Base-by-base conservation (phyloP, 2,888 invertebrate species). In the Hedya salicella region DNA sequence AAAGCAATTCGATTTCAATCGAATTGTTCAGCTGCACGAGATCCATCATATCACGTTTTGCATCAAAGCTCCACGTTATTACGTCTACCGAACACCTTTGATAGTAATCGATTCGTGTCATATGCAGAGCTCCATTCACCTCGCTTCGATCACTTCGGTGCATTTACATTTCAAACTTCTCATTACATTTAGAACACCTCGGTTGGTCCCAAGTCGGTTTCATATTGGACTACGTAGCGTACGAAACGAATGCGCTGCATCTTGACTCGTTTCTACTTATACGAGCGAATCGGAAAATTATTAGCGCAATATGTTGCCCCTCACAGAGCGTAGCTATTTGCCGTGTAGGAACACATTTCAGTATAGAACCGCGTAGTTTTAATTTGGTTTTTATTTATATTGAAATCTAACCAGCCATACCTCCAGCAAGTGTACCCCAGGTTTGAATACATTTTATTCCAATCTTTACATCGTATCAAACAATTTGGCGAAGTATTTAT, bases 121-220 rank as follows among this genome's bases (percentile, higher is more conserved):
- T 8, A 56, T 56, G 56, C 56, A 56, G 30, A 44, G 17, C 40
- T 39, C 21, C 40, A 54, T 56, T 25, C 13, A 11, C 21, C 48
- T 59, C 46, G 21, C 11, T 59, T 46, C 19, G 11, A 36, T 59
- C 48, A 48, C 14, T 48, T 19, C 19, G 39, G 36, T 48, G 48
- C 59, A 44, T 56, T 44, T 44, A 48, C 46, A 59, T 57, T 46
- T 44, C 57, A 48, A 59, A 59, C 30, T 19, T 36, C 36, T 59
- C 36, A 36, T 59, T 48, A 59, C 59, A 44, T 44, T 39, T 59
- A 14, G 36, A 21, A 48, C 48, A 36, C 21, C 46, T 57, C 36
- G n/a, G 17, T 39, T 19, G 19, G 19, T 53, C 36, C 11, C 32
- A 11, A 5, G 8, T 30, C 46, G 57, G 17, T 46, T 46, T 46